Base-by-base conservation (phyloP, 1,140 invertebrate species). In the Yoshiicerus persimilis region DNA sequence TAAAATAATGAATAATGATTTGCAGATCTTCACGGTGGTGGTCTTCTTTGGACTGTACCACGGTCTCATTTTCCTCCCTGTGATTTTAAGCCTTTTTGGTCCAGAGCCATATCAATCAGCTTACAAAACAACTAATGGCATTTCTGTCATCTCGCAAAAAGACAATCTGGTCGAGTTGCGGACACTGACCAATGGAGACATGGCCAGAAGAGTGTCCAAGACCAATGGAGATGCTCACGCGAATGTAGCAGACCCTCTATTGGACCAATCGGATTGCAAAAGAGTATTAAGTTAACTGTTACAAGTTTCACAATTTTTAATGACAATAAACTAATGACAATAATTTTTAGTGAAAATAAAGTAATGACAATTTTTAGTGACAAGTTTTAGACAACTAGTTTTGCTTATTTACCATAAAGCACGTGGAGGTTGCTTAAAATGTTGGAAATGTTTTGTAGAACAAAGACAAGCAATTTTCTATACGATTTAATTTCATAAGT, bases 1-100 rank as follows among this genome's bases (percentile, higher is more conserved):
- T 13, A 41, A 8, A 41, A 41, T 13, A 13, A 41, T 41, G 39
- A 41, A 41, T 6, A 8, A 16, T 47, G 11, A 20, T 25, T 96
- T 96, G 90, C 96, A 96, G 93, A 96, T 96, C 91, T 96, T 97
- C 90, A 93, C 95, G 30, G 92, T 96, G 75, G 96, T 97, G 0
- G 95, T 96, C 88, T 75, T 95, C 32, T 96, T 96, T 92, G 96
- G 96, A 6, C 92, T 96, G 0, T 96, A 95, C 92, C 95, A 96
- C 91, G 96, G 96, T n/a, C 92, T 96, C 2, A 92, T 96, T 1
- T 94, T 97, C 62, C 92, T 97, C 75, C 96, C 96, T 2, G 95
- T 96, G 9, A 92, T 96, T 80, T 92, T 97, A 32, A 96, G 95
- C 87, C 92, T 95, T 23, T 93, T 96, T 34, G 96, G 96, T 10